Conservation (phyloP, 2,797 vertebrate species). For the Cryptoprocta ferox region DNA sequence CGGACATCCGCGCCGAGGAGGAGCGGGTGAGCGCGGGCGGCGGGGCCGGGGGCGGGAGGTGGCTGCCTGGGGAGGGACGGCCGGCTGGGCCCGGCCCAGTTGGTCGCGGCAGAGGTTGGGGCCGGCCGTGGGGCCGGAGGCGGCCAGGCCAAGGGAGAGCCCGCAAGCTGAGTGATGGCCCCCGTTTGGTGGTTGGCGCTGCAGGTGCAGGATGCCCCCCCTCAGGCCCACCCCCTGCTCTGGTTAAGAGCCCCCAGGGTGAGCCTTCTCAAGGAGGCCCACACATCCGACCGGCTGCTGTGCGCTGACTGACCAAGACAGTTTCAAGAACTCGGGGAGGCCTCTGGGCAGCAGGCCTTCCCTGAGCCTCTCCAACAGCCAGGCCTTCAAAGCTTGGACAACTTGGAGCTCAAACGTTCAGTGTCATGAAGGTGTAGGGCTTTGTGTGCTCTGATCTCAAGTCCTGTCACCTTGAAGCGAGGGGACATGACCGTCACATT, state of each 20-base stretch:
- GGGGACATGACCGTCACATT: accelerated
- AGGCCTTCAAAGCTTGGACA: not conserved
- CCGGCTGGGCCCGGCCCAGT: accelerated
- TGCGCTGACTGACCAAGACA: accelerated
- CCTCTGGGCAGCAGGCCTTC: not conserved
- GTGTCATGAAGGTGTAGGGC: too few relatives aligned
- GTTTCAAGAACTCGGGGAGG: accelerated
- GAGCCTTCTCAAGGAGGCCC: not conserved
- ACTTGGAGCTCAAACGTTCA: accelerated
- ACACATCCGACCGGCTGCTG: accelerated
- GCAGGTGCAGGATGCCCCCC: not conserved
- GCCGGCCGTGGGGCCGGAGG: accelerated
- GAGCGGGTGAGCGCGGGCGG: conserved; percentile 91
- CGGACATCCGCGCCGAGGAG: conserved; percentile 96
- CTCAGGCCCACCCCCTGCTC: not conserved
- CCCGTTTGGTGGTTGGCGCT: not conserved
- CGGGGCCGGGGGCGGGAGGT: accelerated
- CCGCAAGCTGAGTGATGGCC: accelerated
- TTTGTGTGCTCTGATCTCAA: not conserved
- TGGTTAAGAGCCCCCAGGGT: not conserved
- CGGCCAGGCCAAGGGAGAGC: not conserved
- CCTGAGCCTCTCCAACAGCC: not conserved
- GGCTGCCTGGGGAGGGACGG: not conserved
- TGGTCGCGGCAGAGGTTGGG: not conserved
- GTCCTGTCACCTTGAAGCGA: not conserved